phyloP scores from a whole-genome alignment of 2,113 vertebrate genomes.

The Megalops atlanticus region DNA sequence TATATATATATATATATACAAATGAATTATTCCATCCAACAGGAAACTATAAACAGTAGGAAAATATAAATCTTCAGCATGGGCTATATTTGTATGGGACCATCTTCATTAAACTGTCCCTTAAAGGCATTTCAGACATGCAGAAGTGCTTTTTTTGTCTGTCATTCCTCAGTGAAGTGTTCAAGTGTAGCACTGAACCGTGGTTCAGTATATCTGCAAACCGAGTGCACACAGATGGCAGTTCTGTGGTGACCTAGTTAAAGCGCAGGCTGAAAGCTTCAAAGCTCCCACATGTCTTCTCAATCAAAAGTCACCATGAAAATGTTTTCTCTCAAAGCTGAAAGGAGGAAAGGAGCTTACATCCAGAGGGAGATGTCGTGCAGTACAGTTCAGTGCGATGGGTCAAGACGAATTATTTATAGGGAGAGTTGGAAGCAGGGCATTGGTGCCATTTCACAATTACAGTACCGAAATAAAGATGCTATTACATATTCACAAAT shows the following conservation, averaged over 20 bases:
- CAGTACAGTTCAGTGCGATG: neutral
- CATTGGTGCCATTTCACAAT: neutral
- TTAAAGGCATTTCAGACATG: constrained; percentile 33
- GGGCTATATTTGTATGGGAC: too few species aligned
- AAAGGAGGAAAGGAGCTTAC: neutral
- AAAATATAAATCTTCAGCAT: too few species aligned
- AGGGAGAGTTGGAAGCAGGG: neutral
- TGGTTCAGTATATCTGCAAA: constrained; percentile 1
- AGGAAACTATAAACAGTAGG: too few species aligned
- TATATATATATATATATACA: too few species aligned
- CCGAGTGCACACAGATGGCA: constrained; percentile 22
- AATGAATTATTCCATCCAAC: too few species aligned
- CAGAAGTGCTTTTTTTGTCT: constrained; percentile 2
- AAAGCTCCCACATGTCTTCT: neutral
- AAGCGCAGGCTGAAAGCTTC: constrained; percentile 17
- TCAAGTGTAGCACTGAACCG: neutral
- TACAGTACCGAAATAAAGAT: neutral
- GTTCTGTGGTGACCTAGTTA: constrained; percentile 27
- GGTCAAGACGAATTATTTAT: neutral
- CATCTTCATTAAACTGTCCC: neutral
- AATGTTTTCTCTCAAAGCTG: constrained; percentile 26
- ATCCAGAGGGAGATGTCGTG: neutral
- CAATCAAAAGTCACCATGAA: constrained; percentile 8
- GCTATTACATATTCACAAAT: neutral
- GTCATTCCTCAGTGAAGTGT: neutral